A percentile compares a stretch with the other conserved stretches of the same genome.
Conservation (phyloP, 1,140 invertebrate genomes). For the Oryzaephilus surinamensis region DNA sequence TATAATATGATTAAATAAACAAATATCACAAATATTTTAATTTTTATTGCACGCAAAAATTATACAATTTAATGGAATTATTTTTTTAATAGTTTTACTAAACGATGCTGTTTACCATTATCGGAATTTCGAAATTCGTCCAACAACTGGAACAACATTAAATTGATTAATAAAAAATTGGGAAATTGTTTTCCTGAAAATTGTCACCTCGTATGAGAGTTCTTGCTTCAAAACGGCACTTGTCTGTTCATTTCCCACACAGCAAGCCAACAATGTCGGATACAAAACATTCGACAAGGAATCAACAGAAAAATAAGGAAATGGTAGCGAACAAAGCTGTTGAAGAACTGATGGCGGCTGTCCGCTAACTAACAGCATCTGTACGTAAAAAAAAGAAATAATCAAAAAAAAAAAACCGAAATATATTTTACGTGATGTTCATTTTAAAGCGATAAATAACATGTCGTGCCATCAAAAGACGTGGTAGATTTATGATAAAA, state of each 20-base stretch:
- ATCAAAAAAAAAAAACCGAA: constrained; percentile 3
- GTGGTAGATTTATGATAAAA: no score
- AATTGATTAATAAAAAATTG: neutral
- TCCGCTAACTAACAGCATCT: constrained; percentile 70
- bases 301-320: constrained; percentile 78
- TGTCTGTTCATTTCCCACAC: constrained; percentile 59
- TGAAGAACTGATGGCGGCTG: constrained; percentile 77
- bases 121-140: constrained; percentile 55
- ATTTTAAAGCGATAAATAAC: neutral
- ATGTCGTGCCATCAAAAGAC: neutral
- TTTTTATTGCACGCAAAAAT: no score
- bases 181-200: constrained; percentile 25
- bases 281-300: constrained; percentile 65
- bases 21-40: constrained; percentile 7
- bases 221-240: constrained; percentile 65
- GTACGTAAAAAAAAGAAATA: constrained; percentile 24
- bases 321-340: constrained; percentile 80
- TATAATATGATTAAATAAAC: constrained; percentile 3
- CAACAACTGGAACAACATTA: constrained; percentile 42
- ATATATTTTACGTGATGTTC: neutral
- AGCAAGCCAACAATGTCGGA: constrained; percentile 77
- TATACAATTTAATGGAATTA: no score
- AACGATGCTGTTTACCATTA: constrained; percentile 45
- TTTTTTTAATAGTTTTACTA: constrained; percentile 37
- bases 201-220: constrained; percentile 66